Evolutionary conservation across 2,888 invertebrate species (phyloP), one percentile per base, ranked within the genome.

Genomic region (Drosophila silvestris): DNA sequence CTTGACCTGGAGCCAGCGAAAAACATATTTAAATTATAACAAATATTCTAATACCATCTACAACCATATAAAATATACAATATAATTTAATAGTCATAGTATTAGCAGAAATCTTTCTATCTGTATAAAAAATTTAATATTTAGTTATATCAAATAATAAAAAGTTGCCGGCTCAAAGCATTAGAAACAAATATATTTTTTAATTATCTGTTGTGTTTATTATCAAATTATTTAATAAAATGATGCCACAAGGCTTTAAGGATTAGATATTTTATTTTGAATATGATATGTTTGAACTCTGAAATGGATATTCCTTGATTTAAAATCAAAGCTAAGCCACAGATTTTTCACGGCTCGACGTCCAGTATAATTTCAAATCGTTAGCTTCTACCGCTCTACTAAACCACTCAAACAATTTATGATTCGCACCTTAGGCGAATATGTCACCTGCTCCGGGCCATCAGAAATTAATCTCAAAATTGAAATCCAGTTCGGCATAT

Each of bases 341-440:
- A 16, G 58, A 44, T 44, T 32, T 44, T 44, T 44, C 58, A 44
- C 30, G 41, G 33, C 32, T 53, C 61, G 52, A 59, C 9, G 5
- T 14, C 22, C 26, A 35, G 28, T 30, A 26, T 3, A 37, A 33
- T 9, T 47, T n/a, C 10, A 44, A 50, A 50, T 33, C 12, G 5
- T 47, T n/a, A 37, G 35, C 30, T 35, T 47, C 19, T 12, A 9
- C 19, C 83, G 89, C 64, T 70, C 80, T 84, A 86, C 81, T 91
- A 88, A 91, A 85, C 91, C 89, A 89, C 89, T 91, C 88, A 91
- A 88, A 73, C 72, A 63, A 73, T 88, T 91, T 77, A 76, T 80
- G 78, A 76, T 62, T 90, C 74, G 70, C 76, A 89, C 77, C 68
- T 72, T 32, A 5, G 28, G 28, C 9, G 26, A 30, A 1, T 19